Conservation (phyloP, 2,888 invertebrate genomes). For the Drosophila lutescens region DNA sequence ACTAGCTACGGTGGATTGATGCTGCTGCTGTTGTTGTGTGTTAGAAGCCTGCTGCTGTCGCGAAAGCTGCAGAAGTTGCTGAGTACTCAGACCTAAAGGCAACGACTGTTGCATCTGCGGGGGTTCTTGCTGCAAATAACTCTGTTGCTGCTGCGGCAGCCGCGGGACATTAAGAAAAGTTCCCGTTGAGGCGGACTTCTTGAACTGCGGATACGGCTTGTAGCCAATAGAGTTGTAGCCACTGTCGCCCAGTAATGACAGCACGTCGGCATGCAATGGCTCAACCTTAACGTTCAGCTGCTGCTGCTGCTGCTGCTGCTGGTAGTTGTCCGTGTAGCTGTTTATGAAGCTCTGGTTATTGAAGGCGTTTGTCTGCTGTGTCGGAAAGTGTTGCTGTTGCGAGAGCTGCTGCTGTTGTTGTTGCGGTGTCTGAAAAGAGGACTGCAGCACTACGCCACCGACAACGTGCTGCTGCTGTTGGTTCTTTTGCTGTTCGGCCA, state of each 20-base stretch:
- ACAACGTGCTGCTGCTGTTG: conserved; percentile 70
- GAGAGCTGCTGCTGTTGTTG: conserved; percentile 35
- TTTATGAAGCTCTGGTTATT: conserved; percentile 56
- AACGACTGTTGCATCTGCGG: conserved; percentile 67
- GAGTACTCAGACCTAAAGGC: conserved; percentile 61
- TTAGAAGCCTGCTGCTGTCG: conserved; percentile 66
- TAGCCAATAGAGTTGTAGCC: conserved; percentile 67
- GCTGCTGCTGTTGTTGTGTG: conserved; percentile 63
- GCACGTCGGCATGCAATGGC: conserved; percentile 72
- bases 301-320: conserved; percentile 58
- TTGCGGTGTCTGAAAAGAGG: conserved; percentile 66
- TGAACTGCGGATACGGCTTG: conserved; percentile 82
- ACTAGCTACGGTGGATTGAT: conserved; percentile 63
- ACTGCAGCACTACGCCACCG: conserved; percentile 60
- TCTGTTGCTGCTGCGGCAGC: conserved; percentile 55
- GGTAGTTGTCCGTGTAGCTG: conserved; percentile 62
- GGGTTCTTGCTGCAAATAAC: conserved; percentile 69
- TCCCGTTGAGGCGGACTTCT: conserved; percentile 82
- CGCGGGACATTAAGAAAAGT: conserved; percentile 80
- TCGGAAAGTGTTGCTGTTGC: conserved; percentile 64
- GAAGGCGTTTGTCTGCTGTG: conserved; percentile 56
- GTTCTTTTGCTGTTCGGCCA: conserved; percentile 83
- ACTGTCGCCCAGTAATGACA: conserved; percentile 71
- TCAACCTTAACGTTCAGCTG: conserved; percentile 81
- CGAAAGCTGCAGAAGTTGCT: conserved; percentile 64